These are phyloP conservation scores for Eristalis intricaria DNA, from an alignment of 2,888 invertebrate species.

Conservation along the genomic window DNA sequence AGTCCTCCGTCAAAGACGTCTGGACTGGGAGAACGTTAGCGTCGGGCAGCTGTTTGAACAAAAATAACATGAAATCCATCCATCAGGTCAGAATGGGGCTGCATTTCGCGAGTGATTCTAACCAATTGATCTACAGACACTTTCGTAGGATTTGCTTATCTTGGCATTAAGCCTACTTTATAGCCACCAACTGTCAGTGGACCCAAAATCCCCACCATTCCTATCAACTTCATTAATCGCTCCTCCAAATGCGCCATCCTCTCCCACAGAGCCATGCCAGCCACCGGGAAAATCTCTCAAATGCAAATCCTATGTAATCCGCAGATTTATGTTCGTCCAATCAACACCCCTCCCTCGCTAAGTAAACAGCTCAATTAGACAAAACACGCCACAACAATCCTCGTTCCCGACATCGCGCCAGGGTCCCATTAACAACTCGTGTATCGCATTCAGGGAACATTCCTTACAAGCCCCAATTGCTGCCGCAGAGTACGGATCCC, in stretches of 20 bases:
- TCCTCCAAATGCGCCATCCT: background rate
- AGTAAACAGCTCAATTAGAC: conserved; percentile 40
- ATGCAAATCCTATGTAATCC: conserved; percentile 48
- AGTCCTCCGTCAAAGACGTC: no score
- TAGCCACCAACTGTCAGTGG: background rate
- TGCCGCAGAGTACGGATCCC: background rate
- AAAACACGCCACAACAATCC: conserved; percentile 5
- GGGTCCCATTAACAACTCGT: background rate
- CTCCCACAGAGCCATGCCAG: background rate
- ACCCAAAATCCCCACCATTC: background rate
- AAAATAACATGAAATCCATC: no score
- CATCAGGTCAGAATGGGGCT: no score
- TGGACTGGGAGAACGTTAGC: no score
- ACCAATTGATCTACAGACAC: background rate
- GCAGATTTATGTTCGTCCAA: conserved; percentile 39
- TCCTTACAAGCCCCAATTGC: conserved; percentile 5
- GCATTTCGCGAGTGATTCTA: no score
- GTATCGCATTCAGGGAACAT: background rate
- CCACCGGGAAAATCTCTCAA: conserved; percentile 11
- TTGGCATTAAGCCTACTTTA: background rate
- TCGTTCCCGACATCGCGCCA: background rate
- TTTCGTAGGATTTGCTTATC: background rate
- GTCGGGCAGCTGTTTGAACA: no score
- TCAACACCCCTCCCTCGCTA: background rate
- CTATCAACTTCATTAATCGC: background rate